Conservation (phyloP, 2,888 invertebrate species). For the Scaptomyza polygonia region DNA sequence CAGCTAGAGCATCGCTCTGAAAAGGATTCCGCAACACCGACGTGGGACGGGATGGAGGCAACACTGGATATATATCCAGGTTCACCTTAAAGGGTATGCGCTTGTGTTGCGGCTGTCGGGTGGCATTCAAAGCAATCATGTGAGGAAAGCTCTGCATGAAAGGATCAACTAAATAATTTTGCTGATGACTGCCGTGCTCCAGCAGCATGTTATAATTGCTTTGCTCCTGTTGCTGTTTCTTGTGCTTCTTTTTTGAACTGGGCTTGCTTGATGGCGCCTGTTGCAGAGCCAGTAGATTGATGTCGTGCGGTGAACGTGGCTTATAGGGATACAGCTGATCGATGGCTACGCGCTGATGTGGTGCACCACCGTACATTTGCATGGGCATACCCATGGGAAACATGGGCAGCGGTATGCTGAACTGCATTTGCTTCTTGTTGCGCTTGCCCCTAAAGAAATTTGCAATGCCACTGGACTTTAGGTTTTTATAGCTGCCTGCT, state of each 20-base stretch:
- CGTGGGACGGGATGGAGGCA: slow-evolving; percentile 78
- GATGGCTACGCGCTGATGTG: slow-evolving; percentile 79
- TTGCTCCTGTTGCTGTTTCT: slow-evolving; percentile 56
- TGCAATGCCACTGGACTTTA: slow-evolving; percentile 81
- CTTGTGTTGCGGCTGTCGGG: slow-evolving; percentile 73
- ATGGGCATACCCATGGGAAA: slow-evolving; percentile 55
- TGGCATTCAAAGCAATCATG: slow-evolving; percentile 70
- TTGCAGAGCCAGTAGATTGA: slow-evolving; percentile 89
- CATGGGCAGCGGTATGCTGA: slow-evolving; percentile 72
- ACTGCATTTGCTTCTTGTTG: slow-evolving; percentile 80
- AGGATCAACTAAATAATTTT: slow-evolving; percentile 72
- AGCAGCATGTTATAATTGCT: slow-evolving; percentile 65
- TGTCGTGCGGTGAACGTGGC: slow-evolving; percentile 90
- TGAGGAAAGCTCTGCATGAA: slow-evolving; percentile 63
- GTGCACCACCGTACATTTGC: slow-evolving; percentile 53
- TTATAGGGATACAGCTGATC: slow-evolving; percentile 90
- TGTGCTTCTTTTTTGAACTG: slow-evolving; percentile 74
- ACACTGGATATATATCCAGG: slow-evolving; percentile 87
- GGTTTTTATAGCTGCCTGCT: slow-evolving; percentile 82
- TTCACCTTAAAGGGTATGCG: slow-evolving; percentile 87
- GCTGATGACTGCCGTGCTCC: slow-evolving; percentile 57
- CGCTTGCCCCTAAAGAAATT: slow-evolving; percentile 82
- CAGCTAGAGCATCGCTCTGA: slow-evolving; percentile 66
- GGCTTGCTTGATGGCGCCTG: slow-evolving; percentile 61
- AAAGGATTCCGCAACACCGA: slow-evolving; percentile 75